Percentiles rank a stretch among this genome's conserved stretches.
phyloP scores from a whole-genome alignment of 2,113 vertebrate species.

The cattle (Bos taurus) region DNA sequence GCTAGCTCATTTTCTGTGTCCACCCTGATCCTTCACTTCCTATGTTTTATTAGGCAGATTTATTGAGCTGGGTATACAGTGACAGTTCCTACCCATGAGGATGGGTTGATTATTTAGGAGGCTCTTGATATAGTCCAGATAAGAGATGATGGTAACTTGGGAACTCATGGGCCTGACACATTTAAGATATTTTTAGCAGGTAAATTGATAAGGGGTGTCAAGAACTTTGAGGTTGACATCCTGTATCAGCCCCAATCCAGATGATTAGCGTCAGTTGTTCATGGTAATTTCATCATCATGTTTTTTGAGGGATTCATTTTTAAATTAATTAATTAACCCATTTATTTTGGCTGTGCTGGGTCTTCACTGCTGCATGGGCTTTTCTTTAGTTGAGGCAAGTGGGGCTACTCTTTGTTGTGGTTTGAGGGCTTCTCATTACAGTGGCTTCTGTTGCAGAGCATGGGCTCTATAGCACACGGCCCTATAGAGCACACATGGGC shows the following conservation, averaged over 20 bases:
- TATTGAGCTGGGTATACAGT: background rate
- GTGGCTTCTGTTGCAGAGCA: background rate
- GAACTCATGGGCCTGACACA: background rate
- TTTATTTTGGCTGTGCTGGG: background rate
- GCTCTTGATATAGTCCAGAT: background rate
- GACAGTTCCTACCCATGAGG: background rate
- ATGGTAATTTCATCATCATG: background rate
- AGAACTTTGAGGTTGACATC: background rate
- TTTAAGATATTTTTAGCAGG: background rate
- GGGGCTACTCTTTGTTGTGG: background rate
- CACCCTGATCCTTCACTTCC: background rate
- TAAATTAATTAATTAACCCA: background rate
- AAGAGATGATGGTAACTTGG: background rate
- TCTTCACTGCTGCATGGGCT: background rate
- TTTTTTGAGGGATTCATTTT: background rate
- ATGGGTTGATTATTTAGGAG: background rate
- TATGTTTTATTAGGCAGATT: background rate
- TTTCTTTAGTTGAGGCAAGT: background rate
- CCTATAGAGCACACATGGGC: background rate
- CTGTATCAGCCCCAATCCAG: background rate
- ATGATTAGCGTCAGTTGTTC: background rate
- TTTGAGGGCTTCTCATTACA: background rate
- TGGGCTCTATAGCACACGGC: fast-evolving
- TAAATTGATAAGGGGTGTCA: background rate
- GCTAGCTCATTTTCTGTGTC: background rate